Evolutionary conservation across 1,140 invertebrate genomes (phyloP), one percentile per base, ranked within the genome.

Genomic region (Bombyx mandarina): DNA sequence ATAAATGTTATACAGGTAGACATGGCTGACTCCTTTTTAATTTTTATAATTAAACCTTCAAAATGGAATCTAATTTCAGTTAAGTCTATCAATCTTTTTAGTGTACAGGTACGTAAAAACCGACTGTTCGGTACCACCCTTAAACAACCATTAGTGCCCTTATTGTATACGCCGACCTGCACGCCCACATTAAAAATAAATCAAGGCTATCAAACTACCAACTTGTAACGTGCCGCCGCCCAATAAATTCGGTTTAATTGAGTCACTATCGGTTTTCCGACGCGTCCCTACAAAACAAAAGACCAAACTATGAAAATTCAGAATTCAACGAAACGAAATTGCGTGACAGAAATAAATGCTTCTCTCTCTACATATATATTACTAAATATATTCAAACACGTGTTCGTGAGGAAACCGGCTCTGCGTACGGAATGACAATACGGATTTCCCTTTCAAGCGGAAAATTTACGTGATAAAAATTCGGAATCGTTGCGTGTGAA

Each of bases 391-490:
- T 72, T 62, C 62, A 65, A 82, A 82, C 82, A 84, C 82, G 81
- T 86, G 82, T 86, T 82, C 68, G 73, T 75, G 62, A 82, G 82
- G 81, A 84, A 82, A 82, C 77, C 74, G 58, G 58, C 61, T 63
- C 65, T 77, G 67, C 74, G 75, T 62, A 48, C 63, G 62, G 82
- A 84, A 86, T 86, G 70, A 84, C 82, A 86, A 86, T 82, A 66
- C 75, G 65, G 74, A 77, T 84, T 86, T 86, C 82, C 82, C 82
- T 86, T 84, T 80, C 79, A 62, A 79, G 76, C 79, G 77, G 79
- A 79, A 86, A 86, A 86, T 82, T 82, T 86, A 86, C 81, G 83
- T 86, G 83, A 84, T 86, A 78, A 79, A 84, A 82, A 86, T 86
- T 79, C 73, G 77, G 80, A 84, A 80, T 65, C 60, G 71, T 79